A percentile compares a stretch with the other conserved stretches of the same genome.
Evolutionary conservation across 2,797 vertebrate genomes (phyloP).

Genomic region (Spinus olivaceus): DNA sequence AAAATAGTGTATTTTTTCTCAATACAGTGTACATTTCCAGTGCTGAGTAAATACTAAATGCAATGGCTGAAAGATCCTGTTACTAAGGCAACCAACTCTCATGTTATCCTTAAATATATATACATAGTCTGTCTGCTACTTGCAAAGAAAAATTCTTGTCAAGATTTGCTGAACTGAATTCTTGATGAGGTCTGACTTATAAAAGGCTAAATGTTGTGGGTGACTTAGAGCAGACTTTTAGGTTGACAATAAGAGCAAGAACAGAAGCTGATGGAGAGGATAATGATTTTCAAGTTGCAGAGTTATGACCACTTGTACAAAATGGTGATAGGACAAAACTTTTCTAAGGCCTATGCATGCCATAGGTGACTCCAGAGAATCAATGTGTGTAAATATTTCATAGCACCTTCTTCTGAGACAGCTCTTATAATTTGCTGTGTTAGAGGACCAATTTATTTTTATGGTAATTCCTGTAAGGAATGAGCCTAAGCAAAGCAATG

Average conservation of each 20-base stretch:
- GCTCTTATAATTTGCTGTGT: neutral
- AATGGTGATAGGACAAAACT: neutral
- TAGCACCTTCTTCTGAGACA: neutral
- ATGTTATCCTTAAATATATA: slow-evolving; percentile 7
- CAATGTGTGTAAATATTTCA: neutral
- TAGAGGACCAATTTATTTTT: neutral
- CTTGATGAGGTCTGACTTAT: neutral
- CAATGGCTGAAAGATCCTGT: slow-evolving; percentile 11
- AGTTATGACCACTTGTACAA: neutral
- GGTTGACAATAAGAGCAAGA: neutral
- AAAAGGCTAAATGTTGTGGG: neutral
- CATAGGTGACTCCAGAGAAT: neutral
- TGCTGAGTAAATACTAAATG: slow-evolving; percentile 44
- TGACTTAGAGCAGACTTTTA: neutral
- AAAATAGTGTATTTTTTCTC: slow-evolving; percentile 30
- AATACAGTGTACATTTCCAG: neutral
- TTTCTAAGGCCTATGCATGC: neutral
- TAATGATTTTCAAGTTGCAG: neutral
- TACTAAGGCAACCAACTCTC: slow-evolving; percentile 36
- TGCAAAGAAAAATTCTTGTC: neutral
- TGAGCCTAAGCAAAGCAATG: neutral
- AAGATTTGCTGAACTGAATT: neutral
- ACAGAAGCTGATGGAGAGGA: neutral
- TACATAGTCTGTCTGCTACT: neutral
- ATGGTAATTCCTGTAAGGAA: neutral